Conservation (phyloP, 1,140 invertebrate genomes). For the Neuroterus valhalla region DNA sequence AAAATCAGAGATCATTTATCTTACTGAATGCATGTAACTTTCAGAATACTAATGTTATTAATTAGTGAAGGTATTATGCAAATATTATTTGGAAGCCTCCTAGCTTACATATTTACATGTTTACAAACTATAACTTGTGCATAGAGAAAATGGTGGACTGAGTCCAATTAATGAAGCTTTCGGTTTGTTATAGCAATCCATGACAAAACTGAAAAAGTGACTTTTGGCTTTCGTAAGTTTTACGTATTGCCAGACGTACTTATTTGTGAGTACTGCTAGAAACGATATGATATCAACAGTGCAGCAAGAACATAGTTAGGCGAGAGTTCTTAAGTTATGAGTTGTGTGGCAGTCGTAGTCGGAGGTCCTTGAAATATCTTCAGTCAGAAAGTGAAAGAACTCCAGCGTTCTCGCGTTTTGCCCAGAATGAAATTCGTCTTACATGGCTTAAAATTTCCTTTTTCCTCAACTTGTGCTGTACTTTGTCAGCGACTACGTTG, state of each 20-base stretch:
- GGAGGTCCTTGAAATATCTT: too few relatives aligned
- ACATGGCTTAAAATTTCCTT: conserved; percentile 2
- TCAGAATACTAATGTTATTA: too few relatives aligned
- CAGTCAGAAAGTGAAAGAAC: too few relatives aligned
- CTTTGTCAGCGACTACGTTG: neutral
- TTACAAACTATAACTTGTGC: too few relatives aligned
- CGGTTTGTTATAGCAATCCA: neutral
- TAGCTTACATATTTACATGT: too few relatives aligned
- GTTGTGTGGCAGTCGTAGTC: too few relatives aligned
- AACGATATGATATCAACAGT: neutral
- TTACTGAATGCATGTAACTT: too few relatives aligned
- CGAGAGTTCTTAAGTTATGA: too few relatives aligned
- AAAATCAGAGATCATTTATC: too few relatives aligned
- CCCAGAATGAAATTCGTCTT: neutral
- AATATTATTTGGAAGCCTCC: too few relatives aligned
- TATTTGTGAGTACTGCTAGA: neutral
- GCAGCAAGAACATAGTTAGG: neutral
- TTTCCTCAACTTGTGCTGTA: conserved; percentile 8
- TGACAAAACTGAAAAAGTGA: neutral
- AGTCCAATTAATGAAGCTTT: neutral
- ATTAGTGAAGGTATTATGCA: too few relatives aligned
- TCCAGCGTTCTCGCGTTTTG: neutral
- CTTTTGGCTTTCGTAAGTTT: neutral
- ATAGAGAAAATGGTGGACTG: too few relatives aligned
- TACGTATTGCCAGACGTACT: neutral